Percentiles rank a stretch among this genome's conserved stretches.
Conservation (phyloP, 2,113 vertebrate species). For the Festucalex cinctus region DNA sequence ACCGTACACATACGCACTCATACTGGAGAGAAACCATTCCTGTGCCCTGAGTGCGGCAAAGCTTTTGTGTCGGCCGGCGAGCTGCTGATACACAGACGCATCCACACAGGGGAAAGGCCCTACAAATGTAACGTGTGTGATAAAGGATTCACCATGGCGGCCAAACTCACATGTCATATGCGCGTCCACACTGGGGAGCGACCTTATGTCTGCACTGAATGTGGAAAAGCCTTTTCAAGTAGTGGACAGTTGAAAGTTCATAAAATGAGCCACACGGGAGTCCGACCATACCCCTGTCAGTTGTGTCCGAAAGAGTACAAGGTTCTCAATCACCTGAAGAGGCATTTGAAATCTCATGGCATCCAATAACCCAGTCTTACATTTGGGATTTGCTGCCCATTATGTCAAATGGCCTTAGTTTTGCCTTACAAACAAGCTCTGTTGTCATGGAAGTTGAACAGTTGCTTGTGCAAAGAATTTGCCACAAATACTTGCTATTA, state of each 20-base stretch:
- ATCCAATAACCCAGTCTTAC: not conserved
- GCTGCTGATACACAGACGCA: slow-evolving; percentile 68
- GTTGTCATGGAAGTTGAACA: too few species aligned
- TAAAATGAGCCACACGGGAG: slow-evolving; percentile 71
- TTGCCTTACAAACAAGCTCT: not conserved
- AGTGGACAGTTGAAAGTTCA: slow-evolving; percentile 24
- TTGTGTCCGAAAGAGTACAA: slow-evolving; percentile 71
- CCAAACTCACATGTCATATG: slow-evolving; percentile 68
- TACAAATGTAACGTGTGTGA: slow-evolving; percentile 67
- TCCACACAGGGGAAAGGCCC: slow-evolving; percentile 63
- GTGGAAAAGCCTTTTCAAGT: slow-evolving; percentile 69
- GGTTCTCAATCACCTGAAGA: slow-evolving; percentile 69
- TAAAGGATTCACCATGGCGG: slow-evolving; percentile 67
- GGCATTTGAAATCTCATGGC: slow-evolving; percentile 67
- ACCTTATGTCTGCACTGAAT: slow-evolving; percentile 65
- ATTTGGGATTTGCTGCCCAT: too few species aligned
- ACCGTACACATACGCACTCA: slow-evolving; percentile 66
- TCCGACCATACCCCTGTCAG: slow-evolving; percentile 67
- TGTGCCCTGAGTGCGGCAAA: slow-evolving; percentile 66
- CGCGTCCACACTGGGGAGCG: slow-evolving; percentile 66
- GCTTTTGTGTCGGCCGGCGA: slow-evolving; percentile 66
- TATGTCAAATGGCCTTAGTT: not conserved
- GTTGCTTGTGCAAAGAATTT: not conserved
- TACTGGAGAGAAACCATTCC: slow-evolving; percentile 64
- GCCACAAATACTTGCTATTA: not conserved